Base-by-base conservation (phyloP, 2,113 vertebrate species). In the Abramis brama region DNA sequence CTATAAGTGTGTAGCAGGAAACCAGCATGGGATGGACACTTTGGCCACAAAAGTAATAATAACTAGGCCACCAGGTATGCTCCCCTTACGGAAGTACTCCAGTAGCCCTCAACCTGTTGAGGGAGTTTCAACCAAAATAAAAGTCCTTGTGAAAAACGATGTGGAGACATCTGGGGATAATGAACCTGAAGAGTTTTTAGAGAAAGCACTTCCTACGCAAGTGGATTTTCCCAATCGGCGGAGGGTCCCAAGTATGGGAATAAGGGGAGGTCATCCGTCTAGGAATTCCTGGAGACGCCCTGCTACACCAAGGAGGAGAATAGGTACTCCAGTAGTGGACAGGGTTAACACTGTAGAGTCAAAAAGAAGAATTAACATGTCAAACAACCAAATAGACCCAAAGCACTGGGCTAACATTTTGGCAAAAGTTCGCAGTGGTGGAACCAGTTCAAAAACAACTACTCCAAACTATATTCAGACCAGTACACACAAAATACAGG, bases 381-480 rank as follows among this genome's bases (percentile, higher is more conserved):
- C 96, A 7, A 97, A 91, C 85, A 96, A 95, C 23, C 96, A 97
- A 85, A 97, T 98, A 83, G 95, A 96, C 87, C 97, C 97, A 0
- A 91, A 96, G 68, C 97, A 92, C 2, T 99, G 97, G 97, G 97
- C 97, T 0, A 93, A 95, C 23, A 97, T 98, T 91, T 89, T 99
- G 85, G 96, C 97, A 27, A 96, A 97, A 60, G 96, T 98, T 1
- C 95, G 97, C 8, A 81, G 39, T 36, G 94, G 95, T 13, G 95
- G 90, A 86, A 96, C 92, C 15, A 2, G 87, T 88, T 87, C 90
- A 5, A 96, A 87, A 90, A 87, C 86, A 0, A 93, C 93, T 0
- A 88, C 89, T 23, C 76, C 86, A 5, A 80, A 89, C 2, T 91
- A 93, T 6, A n/a, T 45, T 8, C 88, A 64, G 10, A 33, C 15